Conservation (phyloP, 2,888 invertebrate genomes). For the Sarcophaga variegata region DNA sequence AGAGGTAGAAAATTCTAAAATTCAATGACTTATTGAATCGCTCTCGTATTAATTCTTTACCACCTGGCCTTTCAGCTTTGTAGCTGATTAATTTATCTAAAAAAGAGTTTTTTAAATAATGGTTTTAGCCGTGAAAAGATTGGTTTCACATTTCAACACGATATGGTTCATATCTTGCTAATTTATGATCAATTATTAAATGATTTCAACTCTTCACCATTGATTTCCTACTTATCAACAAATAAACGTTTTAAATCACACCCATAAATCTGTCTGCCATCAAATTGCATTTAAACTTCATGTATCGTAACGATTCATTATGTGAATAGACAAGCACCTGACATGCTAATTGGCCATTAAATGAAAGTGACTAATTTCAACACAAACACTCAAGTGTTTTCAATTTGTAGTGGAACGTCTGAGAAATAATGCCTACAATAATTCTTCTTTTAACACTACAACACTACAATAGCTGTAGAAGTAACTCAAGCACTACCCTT, state of each 20-base stretch:
- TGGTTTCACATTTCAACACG: no score
- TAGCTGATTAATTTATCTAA: no score
- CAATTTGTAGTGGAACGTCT: slow-evolving; percentile 23
- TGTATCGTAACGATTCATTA: slow-evolving; percentile 20
- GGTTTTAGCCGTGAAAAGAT: no score
- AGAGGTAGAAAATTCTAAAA: no score
- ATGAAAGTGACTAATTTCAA: slow-evolving; percentile 50
- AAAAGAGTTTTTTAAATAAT: no score
- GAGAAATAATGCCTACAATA: slow-evolving; percentile 25
- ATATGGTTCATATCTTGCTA: no score
- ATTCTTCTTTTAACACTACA: neutral
- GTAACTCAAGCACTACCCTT: slow-evolving; percentile 11
- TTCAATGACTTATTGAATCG: no score
- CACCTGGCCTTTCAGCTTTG: no score
- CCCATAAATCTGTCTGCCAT: slow-evolving; percentile 37
- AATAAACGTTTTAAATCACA: neutral
- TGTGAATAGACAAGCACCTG: slow-evolving; percentile 13
- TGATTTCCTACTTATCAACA: neutral
- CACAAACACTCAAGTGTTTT: slow-evolving; percentile 30
- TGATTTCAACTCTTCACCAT: no score
- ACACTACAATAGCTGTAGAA: neutral
- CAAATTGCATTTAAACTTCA: slow-evolving; percentile 20
- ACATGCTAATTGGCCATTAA: slow-evolving; percentile 59
- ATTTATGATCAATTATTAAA: no score
- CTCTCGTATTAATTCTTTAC: no score